Conservation (phyloP, 2,888 invertebrate species). For the Acronicta leporina region DNA sequence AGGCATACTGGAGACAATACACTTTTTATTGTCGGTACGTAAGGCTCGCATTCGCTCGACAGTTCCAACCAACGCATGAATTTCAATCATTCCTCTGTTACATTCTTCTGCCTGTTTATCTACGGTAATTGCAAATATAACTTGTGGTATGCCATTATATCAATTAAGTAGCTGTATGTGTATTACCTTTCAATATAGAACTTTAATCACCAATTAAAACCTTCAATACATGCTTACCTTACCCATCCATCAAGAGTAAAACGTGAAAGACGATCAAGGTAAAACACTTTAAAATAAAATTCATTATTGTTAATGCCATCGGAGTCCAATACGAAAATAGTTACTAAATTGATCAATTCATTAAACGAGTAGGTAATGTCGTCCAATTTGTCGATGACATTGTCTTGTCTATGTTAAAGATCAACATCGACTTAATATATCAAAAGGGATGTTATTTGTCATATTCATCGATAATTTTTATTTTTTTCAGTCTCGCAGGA, state of each 20-base stretch:
- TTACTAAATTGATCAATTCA: conserved; percentile 31
- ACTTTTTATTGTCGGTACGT: conserved; percentile 45
- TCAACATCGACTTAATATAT: conserved; percentile 15
- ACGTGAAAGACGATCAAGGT: too few species aligned
- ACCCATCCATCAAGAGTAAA: too few species aligned
- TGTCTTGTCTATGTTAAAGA: conserved; percentile 19
- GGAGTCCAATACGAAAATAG: conserved; percentile 24
- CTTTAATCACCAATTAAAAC: not conserved
- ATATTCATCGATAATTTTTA: conserved; percentile 4
- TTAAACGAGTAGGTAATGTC: conserved; percentile 34
- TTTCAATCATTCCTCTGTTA: conserved; percentile 29
- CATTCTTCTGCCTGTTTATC: conserved; percentile 3
- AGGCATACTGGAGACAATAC: conserved; percentile 47
- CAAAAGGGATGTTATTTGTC: conserved; percentile 28
- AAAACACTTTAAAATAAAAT: conserved; percentile 5
- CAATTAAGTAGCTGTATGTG: not conserved
- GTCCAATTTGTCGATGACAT: conserved; percentile 31
- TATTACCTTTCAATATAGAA: not conserved
- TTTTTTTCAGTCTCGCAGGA: conserved; percentile 1
- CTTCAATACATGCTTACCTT: not conserved
- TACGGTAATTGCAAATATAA: conserved; percentile 1
- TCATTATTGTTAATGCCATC: conserved; percentile 15
- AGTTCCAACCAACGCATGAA: conserved; percentile 8
- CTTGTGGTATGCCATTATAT: conserved; percentile 2
- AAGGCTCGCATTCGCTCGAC: conserved; percentile 24